A percentile compares a stretch with the other conserved stretches of the same genome.
Conservation (phyloP, 2,113 vertebrate genomes). For the Xiphorhynchus elegans region DNA sequence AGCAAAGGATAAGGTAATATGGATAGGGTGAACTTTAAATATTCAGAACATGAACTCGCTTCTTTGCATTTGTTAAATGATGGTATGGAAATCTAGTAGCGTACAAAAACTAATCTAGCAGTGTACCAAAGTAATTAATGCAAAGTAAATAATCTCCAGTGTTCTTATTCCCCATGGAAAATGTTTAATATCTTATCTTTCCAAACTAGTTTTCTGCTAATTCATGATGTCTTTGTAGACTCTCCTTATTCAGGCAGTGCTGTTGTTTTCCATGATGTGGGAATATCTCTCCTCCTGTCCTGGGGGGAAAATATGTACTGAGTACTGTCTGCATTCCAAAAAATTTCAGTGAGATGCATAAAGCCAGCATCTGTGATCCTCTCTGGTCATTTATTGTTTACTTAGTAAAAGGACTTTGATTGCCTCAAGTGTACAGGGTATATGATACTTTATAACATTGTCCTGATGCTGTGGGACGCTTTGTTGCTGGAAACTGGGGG, state of each 20-base stretch:
- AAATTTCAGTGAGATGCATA: not conserved
- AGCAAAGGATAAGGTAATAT: conserved; percentile 19
- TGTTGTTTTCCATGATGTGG: not conserved
- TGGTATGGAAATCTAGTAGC: conserved; percentile 67
- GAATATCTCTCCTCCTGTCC: not conserved
- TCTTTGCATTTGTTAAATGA: conserved; percentile 72
- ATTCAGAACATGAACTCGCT: conserved; percentile 66
- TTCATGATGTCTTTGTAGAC: conserved; percentile 65
- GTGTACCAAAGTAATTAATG: conserved; percentile 78
- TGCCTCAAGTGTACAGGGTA: not conserved
- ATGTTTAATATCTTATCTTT: conserved; percentile 79
- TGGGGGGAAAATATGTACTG: rapidly evolving
- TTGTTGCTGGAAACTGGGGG: not conserved
- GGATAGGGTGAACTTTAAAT: conserved; percentile 49
- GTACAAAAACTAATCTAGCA: conserved; percentile 77
- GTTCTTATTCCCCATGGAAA: conserved; percentile 76
- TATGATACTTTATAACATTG: not conserved
- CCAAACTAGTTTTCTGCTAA: conserved; percentile 70
- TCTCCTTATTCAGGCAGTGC: conserved; percentile 12
- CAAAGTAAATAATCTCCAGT: conserved; percentile 81
- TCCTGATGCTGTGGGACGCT: not conserved
- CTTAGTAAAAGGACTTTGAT: not conserved
- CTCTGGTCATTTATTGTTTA: not conserved
- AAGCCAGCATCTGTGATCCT: not conserved
- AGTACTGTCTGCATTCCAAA: not conserved